Conservation (phyloP, 2,888 invertebrate genomes). For the Incurvaria masculella region DNA sequence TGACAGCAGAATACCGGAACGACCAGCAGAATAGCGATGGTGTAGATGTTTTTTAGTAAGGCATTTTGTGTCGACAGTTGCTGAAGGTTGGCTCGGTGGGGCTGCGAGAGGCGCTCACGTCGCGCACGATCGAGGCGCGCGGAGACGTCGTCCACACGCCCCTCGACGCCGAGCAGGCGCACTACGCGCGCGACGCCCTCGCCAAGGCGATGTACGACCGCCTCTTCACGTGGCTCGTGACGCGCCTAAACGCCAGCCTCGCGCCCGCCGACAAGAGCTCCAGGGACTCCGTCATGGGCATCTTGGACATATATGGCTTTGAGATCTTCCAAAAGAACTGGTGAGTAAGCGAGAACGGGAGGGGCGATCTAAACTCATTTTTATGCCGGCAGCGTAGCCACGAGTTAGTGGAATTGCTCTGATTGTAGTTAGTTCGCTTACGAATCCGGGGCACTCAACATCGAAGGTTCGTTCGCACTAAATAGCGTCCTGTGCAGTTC, state of each 20-base stretch:
- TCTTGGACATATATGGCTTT: conserved; percentile 92
- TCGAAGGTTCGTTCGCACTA: too few species aligned
- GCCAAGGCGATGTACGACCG: conserved; percentile 91
- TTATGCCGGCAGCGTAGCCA: too few species aligned
- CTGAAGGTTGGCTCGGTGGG: conserved; percentile 66
- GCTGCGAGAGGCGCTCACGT: conserved; percentile 71
- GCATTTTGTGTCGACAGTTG: conserved; percentile 59
- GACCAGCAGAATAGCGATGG: too few species aligned
- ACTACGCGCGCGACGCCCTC: conserved; percentile 85
- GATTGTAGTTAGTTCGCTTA: too few species aligned
- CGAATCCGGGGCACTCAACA: too few species aligned
- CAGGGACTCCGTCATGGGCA: conserved; percentile 75
- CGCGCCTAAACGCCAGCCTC: conserved; percentile 72
- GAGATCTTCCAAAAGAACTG: conserved; percentile 90
- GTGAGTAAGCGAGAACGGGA: too few species aligned
- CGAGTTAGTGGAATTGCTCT: too few species aligned
- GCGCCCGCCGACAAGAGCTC: conserved; percentile 53
- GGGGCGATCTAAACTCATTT: too few species aligned
- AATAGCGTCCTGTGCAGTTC: too few species aligned
- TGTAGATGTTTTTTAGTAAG: too few species aligned
- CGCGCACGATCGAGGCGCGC: conserved; percentile 83
- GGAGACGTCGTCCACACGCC: conserved; percentile 82
- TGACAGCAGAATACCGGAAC: too few species aligned
- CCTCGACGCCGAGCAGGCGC: conserved; percentile 73
- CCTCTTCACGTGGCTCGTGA: conserved; percentile 87